Percentiles rank a stretch among this genome's conserved stretches.
These are phyloP conservation scores for Drosophila meridionalis DNA, from an alignment of 2,888 invertebrate genomes.

Conservation along the genomic window DNA sequence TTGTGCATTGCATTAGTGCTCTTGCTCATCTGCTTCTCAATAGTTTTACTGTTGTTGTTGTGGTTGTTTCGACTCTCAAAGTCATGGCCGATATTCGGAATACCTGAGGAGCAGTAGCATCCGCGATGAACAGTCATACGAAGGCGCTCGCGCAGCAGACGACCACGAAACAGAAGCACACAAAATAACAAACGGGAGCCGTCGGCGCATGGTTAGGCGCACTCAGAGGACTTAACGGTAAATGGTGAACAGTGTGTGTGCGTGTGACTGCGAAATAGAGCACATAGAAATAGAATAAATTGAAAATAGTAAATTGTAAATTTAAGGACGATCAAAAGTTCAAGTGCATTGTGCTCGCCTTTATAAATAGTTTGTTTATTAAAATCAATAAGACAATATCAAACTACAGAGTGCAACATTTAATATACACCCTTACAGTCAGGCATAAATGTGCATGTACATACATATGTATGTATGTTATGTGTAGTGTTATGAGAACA, in stretches of 20 bases:
- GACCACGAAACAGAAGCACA: slow-evolving; percentile 17
- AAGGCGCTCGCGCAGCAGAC: slow-evolving; percentile 62
- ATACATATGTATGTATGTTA: background rate
- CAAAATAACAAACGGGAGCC: slow-evolving; percentile 13
- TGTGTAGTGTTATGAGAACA: slow-evolving; percentile 40
- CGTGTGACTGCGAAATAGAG: slow-evolving; percentile 18
- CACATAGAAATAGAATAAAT: slow-evolving; percentile 14
- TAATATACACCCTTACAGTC: slow-evolving; percentile 5
- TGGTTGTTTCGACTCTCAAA: slow-evolving; percentile 54
- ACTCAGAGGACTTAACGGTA: slow-evolving; percentile 44
- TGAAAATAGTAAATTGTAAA: slow-evolving; percentile 6
- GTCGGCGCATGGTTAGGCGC: slow-evolving; percentile 21
- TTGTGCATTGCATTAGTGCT: slow-evolving; percentile 13
- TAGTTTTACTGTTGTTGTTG: slow-evolving; percentile 33
- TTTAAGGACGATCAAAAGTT: slow-evolving; percentile 27
- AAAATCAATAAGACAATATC: slow-evolving; percentile 42
- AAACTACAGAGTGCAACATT: slow-evolving; percentile 40
- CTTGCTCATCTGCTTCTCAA: slow-evolving; percentile 29
- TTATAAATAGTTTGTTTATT: slow-evolving; percentile 50
- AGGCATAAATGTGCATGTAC: slow-evolving; percentile 23
- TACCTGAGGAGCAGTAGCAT: slow-evolving; percentile 60
- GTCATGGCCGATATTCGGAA: slow-evolving; percentile 72
- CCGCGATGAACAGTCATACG: slow-evolving; percentile 51
- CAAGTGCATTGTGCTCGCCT: slow-evolving; percentile 24
- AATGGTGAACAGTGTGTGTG: slow-evolving; percentile 13